Base-by-base conservation (phyloP, 1,140 invertebrate genomes). In the Cecropterus lyciades region DNA sequence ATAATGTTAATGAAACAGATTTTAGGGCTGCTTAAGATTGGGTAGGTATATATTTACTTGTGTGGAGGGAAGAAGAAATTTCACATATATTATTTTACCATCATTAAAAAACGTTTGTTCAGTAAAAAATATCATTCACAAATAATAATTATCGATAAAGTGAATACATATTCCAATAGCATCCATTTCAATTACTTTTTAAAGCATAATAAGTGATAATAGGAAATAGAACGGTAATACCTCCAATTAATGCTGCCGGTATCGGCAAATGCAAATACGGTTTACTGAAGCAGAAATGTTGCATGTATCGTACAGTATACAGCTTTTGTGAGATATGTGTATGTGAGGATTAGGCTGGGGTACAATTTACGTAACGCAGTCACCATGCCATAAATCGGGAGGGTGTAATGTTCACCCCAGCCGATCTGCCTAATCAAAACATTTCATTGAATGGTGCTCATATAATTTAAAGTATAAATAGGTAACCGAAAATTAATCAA, bases 261-360 rank as follows among this genome's bases (percentile, higher is more conserved):
- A 42, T 70, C 64, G 67, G 60, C n/a, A 65, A 68, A 74, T 68
- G 68, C 69, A 68, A 74, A 74, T 70, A 64, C 49, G 60, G 67
- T 66, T 70, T 70, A 55, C 65, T 37, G 45, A 49, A 52, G 60
- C 60, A 43, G 33, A 52, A 51, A 67, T 70, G 63, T 69, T 66
- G 65, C 65, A 72, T 48, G 33, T 27, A 59, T 37, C 37, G 9
- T 24, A 33, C 46, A 59, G 63, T 37, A 46, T 43, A 14, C 15
- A 24, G 27, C 15, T 60, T 60, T 60, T 52, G 60, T 62, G n/a
- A 14, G 30, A 62, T 37, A 24, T 62, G 15, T 62, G 30, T 52
- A 20, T 17, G 60, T 66, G 60, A 42, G 65, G 13, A 51, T 49
- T 43, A 27, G 42, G 49, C 46, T 24, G 20, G 67, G 46, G 59